Percentiles rank a stretch among this genome's conserved stretches.
Conservation (phyloP, 2,888 invertebrate species). For the Maniola hyperantus region DNA sequence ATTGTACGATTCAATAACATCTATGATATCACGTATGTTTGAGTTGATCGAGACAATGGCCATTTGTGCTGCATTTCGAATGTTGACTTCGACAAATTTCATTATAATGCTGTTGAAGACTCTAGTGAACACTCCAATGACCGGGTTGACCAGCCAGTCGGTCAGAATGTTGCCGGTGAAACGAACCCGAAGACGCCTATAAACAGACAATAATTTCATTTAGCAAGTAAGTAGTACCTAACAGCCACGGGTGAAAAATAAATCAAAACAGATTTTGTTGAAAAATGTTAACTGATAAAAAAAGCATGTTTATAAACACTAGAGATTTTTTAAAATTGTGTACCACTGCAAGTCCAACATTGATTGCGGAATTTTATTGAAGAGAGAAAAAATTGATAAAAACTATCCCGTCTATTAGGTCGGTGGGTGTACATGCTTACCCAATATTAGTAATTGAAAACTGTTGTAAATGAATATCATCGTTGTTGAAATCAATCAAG, state of each 20-base stretch:
- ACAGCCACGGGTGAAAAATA: too few species aligned
- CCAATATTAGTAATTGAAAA: constrained; percentile 70
- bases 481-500: constrained; percentile 76
- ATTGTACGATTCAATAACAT: constrained; percentile 57
- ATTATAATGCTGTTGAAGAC: constrained; percentile 76
- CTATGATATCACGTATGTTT: constrained; percentile 55
- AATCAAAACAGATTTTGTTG: too few species aligned
- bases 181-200: constrained; percentile 72
- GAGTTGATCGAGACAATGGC: constrained; percentile 63
- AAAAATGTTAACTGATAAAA: too few species aligned
- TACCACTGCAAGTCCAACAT: too few species aligned
- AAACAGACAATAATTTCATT: constrained; percentile 36
- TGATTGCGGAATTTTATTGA: too few species aligned
- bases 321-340: too few species aligned
- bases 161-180: constrained; percentile 73
- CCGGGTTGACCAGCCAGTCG: constrained; percentile 78
- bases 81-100: constrained; percentile 63
- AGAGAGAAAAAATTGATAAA: too few species aligned
- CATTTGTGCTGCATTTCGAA: constrained; percentile 57
- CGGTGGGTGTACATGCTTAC: constrained; percentile 48
- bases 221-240: neutral
- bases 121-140: constrained; percentile 65
- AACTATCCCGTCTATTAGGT: too few species aligned
- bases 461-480: constrained; percentile 74
- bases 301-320: too few species aligned